Conservation (phyloP, 2,113 vertebrate genomes). For the Galeopterus variegatus region DNA sequence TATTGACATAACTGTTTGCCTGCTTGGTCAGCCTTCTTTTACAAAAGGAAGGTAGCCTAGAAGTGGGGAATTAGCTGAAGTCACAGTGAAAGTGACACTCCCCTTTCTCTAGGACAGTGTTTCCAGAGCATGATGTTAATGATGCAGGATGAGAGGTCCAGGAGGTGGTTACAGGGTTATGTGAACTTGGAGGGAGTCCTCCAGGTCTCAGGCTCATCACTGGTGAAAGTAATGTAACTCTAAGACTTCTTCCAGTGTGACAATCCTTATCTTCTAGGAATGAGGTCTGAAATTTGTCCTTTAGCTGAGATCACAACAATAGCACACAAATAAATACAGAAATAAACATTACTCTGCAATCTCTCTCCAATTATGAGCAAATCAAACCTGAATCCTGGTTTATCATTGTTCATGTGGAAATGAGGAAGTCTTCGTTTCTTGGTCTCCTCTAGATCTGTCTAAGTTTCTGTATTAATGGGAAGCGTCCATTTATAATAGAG, state of each 20-base stretch:
- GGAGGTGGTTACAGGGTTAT: neutral
- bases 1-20: slow-evolving; percentile 59
- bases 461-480: neutral
- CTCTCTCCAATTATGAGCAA: neutral
- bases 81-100: neutral
- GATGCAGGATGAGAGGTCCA: neutral
- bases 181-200: neutral
- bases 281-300: neutral
- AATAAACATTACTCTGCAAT: neutral
- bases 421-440: neutral
- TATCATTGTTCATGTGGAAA: neutral
- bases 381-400: neutral
- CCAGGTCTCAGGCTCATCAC: neutral
- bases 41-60: neutral
- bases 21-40: neutral
- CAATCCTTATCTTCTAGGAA: neutral
- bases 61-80: neutral
- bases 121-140: neutral
- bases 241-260: neutral
- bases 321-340: neutral
- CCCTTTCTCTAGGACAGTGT: neutral
- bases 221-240: neutral
- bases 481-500: neutral
- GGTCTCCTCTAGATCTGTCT: neutral
- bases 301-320: neutral